Base-by-base conservation (phyloP, 2,113 vertebrate genomes). In the Ageneiosus marmoratus region DNA sequence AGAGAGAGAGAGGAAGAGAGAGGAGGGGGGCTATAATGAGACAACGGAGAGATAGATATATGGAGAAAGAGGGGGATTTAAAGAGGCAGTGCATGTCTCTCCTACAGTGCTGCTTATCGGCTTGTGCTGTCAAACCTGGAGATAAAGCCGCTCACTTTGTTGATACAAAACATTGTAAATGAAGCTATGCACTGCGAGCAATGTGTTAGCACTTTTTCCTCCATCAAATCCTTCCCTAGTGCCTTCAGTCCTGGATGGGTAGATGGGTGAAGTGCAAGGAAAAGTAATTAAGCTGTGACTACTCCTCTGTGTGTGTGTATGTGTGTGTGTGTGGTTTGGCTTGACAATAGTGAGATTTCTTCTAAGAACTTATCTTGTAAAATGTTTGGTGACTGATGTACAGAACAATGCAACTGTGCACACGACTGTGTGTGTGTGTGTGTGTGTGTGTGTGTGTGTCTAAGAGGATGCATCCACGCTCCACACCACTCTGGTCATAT, bases 51-150 rank as follows among this genome's bases (percentile, higher is more conserved):
- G 88, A 91, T 89, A 89, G 88, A 77, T 88, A 90, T 80, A 80
- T 80, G 63, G 85, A 91, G 92, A 91, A 91, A 90, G 89, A 84
- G 88, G 81, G 89, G 89, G 88, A 91, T 93, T 92, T 91, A 91
- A 93, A 92, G 90, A 87, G 86, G 86, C 89, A 89, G 92, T 82
- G 86, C 86, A 87, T 88, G 73, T 86, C 87, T 87, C 85, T 88
- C 83, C 77, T 74, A 79, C 80, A 81, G 79, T 72, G 85, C 78
- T 77, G 83, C 86, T 88, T 87, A 88, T 91, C 90, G 75, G 83
- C 84, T 86, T 58, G 62, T 41, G 67, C 86, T 90, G 88, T 89
- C 86, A 88, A 73, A 85, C 77, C 67, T 20, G 37, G 65, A 86
- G 87, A 87, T 85, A 88, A 87, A 88, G 82, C 83, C 81, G 67